These are phyloP conservation scores for Pseudomyrmex dendroicus DNA, from an alignment of 1,140 invertebrate species.

Conservation along the genomic window DNA sequence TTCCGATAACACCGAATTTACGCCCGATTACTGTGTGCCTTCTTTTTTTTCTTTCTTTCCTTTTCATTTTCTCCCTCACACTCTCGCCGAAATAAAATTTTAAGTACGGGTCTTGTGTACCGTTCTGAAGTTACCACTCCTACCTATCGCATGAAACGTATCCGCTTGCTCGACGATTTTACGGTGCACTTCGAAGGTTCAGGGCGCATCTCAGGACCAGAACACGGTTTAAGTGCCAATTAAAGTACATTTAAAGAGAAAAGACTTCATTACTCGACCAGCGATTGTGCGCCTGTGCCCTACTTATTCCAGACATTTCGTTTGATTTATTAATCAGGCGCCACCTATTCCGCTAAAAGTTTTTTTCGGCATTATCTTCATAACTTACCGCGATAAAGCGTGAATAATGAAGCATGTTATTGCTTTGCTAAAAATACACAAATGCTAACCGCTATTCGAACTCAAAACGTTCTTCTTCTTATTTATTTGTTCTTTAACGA, in stretches of 20 bases:
- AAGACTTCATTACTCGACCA: conserved; percentile 63
- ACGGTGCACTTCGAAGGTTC: conserved; percentile 41
- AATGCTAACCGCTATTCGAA: background rate
- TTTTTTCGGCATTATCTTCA: conserved; percentile 8
- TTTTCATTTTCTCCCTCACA: conserved; percentile 5
- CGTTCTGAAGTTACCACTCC: conserved; percentile 27
- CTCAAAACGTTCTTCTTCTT: background rate
- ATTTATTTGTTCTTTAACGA: conserved; percentile 16
- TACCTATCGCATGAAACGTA: conserved; percentile 18
- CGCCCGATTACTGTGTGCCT: background rate
- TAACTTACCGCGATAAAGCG: background rate
- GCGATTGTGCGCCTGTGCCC: conserved; percentile 11
- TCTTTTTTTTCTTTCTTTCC: background rate
- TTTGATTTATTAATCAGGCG: conserved; percentile 66
- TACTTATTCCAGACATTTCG: conserved; percentile 46
- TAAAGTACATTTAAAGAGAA: conserved; percentile 64
- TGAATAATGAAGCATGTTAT: conserved; percentile 35
- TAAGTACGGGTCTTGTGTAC: conserved; percentile 51
- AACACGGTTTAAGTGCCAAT: conserved; percentile 42
- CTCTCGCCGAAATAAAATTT: conserved; percentile 53
- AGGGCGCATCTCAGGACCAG: background rate
- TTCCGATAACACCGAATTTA: conserved; percentile 15
- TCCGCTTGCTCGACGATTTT: conserved; percentile 45
- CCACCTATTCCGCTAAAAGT: conserved; percentile 22
- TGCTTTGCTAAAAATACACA: conserved; percentile 21